Conservation (phyloP, 2,888 invertebrate species). For the Caenorhabditis wallacei region DNA sequence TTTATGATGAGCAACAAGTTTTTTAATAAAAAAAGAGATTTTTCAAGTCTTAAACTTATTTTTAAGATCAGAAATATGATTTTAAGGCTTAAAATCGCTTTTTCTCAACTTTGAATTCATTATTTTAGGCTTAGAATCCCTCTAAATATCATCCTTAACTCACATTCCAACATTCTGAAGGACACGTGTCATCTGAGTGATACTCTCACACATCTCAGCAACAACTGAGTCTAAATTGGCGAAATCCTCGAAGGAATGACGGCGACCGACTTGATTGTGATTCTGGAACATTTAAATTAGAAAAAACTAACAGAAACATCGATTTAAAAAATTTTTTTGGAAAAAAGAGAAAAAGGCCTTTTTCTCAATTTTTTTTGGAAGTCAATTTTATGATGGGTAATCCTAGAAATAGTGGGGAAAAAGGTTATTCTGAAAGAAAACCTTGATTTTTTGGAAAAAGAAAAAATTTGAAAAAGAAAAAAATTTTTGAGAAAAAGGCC, state of each 20-base stretch:
- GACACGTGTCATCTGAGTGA: constrained; percentile 51
- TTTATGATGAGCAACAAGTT: neutral
- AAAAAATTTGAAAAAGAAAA: too few relatives aligned
- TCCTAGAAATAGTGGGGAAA: too few relatives aligned
- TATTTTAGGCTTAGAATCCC: neutral
- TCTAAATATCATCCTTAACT: too few relatives aligned
- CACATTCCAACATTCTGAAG: constrained; percentile 57
- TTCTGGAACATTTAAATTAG: constrained; percentile 3
- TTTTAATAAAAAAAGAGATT: neutral
- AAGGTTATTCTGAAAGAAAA: too few relatives aligned
- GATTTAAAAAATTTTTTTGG: neutral
- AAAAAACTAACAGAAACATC: too few relatives aligned
- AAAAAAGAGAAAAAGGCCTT: neutral
- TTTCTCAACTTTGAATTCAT: neutral
- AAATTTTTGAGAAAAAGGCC: too few relatives aligned
- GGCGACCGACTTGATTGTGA: constrained; percentile 24
- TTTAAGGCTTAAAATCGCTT: neutral
- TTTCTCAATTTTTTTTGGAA: too few relatives aligned
- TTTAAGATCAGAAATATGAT: neutral
- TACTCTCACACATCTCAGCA: constrained; percentile 48
- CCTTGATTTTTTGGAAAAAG: too few relatives aligned
- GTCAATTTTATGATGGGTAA: too few relatives aligned
- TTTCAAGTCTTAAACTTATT: neutral
- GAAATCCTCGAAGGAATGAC: constrained; percentile 65
- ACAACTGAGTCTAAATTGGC: constrained; percentile 59